Percentiles rank a stretch among this genome's conserved stretches.
Conservation (phyloP, 2,888 invertebrate genomes). For the Melangyna quadrimaculata region DNA sequence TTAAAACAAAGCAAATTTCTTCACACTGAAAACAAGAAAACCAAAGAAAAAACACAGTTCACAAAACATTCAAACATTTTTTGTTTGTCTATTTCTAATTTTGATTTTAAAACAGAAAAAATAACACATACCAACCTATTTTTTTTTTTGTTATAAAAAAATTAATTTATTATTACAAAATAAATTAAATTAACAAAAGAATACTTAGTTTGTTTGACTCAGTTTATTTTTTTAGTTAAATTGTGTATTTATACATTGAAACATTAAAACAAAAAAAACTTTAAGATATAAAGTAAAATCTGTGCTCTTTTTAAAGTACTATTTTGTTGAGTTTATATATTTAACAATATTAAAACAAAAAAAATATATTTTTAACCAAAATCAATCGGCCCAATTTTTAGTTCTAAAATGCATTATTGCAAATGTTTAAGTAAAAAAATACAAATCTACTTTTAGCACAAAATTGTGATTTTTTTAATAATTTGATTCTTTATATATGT, state of each 20-base stretch:
- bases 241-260: constrained; percentile 54
- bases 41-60: constrained; percentile 25
- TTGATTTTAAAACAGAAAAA: constrained; percentile 32
- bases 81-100: constrained; percentile 24
- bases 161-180: not conserved
- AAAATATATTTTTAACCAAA: constrained; percentile 52
- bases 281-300: constrained; percentile 56
- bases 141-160: not conserved
- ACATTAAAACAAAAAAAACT: not conserved
- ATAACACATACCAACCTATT: constrained; percentile 33
- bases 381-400: constrained; percentile 72
- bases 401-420: constrained; percentile 67
- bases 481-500: constrained; percentile 56
- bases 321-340: constrained; percentile 56
- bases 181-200: constrained; percentile 30
- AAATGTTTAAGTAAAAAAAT: constrained; percentile 30
- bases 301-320: constrained; percentile 38
- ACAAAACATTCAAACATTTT: constrained; percentile 66
- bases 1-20: constrained; percentile 24
- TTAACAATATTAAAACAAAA: constrained; percentile 49
- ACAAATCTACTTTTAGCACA: constrained; percentile 46
- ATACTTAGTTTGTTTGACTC: constrained; percentile 57
- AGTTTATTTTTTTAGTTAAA: constrained; percentile 53
- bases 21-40: not conserved
- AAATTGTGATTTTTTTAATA: constrained; percentile 69